These are phyloP conservation scores for Peromyscus californicus DNA, from an alignment of 2,113 vertebrate genomes.

Conservation along the genomic window DNA sequence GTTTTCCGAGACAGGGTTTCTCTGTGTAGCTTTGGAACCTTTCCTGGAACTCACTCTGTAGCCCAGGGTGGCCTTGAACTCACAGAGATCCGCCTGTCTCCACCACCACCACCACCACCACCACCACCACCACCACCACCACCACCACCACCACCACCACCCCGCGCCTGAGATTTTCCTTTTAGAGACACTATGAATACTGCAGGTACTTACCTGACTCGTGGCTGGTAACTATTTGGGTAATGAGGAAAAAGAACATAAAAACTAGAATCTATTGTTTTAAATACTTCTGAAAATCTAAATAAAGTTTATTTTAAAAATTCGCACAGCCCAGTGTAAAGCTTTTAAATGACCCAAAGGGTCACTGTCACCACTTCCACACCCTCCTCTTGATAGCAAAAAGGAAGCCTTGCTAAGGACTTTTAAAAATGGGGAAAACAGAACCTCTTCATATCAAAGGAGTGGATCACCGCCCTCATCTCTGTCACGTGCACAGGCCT, in stretches of 20 bases:
- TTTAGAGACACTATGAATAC: slow-evolving; percentile 92
- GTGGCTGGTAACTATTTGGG: slow-evolving; percentile 95
- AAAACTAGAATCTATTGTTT: slow-evolving; percentile 99
- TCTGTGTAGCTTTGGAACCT: too few species aligned
- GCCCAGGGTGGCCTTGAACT: too few species aligned
- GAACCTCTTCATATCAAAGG: slow-evolving; percentile 83
- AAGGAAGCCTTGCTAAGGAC: slow-evolving; percentile 94
- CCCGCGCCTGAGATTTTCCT: slow-evolving; percentile 85
- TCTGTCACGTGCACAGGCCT: slow-evolving; percentile 96
- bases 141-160: too few species aligned
- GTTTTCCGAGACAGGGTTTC: too few species aligned
- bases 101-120: background rate
- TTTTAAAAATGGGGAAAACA: slow-evolving; percentile 84
- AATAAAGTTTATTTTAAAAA: slow-evolving; percentile 99
- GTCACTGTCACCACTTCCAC: slow-evolving; percentile 97
- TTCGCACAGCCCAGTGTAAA: slow-evolving; percentile 99
- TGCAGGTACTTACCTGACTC: slow-evolving; percentile 96
- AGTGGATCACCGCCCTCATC: slow-evolving; percentile 91
- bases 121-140: background rate
- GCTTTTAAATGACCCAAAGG: slow-evolving; percentile 99
- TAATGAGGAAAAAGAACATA: slow-evolving; percentile 92
- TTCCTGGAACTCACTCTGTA: too few species aligned
- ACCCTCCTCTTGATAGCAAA: slow-evolving; percentile 95
- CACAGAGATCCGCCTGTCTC: too few species aligned
- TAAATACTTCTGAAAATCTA: slow-evolving; percentile 99